Evolutionary conservation across 2,888 invertebrate genomes (phyloP).

Genomic region (Drosophila rubida): DNA sequence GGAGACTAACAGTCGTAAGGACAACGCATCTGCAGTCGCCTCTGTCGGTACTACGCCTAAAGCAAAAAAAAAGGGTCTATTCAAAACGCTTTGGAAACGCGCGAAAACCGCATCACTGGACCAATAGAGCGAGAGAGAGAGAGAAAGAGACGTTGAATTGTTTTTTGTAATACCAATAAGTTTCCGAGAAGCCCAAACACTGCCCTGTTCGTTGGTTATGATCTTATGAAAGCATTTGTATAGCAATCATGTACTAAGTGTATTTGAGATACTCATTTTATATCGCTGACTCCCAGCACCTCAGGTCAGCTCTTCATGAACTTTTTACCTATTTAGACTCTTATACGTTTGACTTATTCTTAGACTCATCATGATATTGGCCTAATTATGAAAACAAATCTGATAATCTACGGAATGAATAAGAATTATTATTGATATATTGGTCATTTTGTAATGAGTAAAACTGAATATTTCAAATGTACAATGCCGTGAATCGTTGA

Average conservation of each 20-base stretch:
- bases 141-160: background rate
- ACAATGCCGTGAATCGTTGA: slow-evolving; percentile 84
- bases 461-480: slow-evolving; percentile 74
- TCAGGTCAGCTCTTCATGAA: slow-evolving; percentile 29
- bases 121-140: slow-evolving; percentile 86
- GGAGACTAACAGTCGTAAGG: slow-evolving; percentile 74
- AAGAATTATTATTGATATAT: slow-evolving; percentile 24
- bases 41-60: slow-evolving; percentile 63
- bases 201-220: slow-evolving; percentile 49
- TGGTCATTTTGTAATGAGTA: slow-evolving; percentile 58
- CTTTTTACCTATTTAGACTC: slow-evolving; percentile 30
- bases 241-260: slow-evolving; percentile 5
- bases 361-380: slow-evolving; percentile 1
- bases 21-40: slow-evolving; percentile 64
- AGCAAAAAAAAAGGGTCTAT: slow-evolving; percentile 93
- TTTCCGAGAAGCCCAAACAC: slow-evolving; percentile 45
- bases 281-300: background rate
- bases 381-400: slow-evolving; percentile 39
- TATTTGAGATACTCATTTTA: background rate
- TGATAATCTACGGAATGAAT: slow-evolving; percentile 28
- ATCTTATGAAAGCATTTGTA: slow-evolving; percentile 41
- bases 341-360: slow-evolving; percentile 43
- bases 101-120: slow-evolving; percentile 94
- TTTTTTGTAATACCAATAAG: slow-evolving; percentile 19
- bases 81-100: slow-evolving; percentile 95